A percentile compares a stretch with the other conserved stretches of the same genome.
phyloP scores from a whole-genome alignment of 2,888 invertebrate species.

The Eupithecia insigniata region DNA sequence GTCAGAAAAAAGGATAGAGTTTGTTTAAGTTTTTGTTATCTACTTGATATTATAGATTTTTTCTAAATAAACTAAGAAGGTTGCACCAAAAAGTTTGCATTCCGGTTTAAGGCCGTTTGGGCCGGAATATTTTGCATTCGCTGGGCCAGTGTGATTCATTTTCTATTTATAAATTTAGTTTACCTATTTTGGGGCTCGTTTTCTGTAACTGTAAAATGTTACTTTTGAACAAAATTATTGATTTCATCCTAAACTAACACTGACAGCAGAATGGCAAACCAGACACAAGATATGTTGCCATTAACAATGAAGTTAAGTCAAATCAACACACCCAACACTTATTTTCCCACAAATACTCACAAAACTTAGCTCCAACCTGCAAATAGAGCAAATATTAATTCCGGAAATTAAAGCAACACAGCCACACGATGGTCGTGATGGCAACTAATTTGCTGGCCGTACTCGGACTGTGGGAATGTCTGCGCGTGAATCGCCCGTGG shows the following conservation, averaged over 20 bases:
- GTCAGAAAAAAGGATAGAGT: conserved; percentile 47
- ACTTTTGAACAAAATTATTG: not conserved
- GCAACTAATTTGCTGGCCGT: conserved; percentile 61
- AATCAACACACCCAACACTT: not conserved
- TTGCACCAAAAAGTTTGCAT: too few species aligned
- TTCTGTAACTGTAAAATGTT: too few species aligned
- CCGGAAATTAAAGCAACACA: conserved; percentile 24
- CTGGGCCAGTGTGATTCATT: too few species aligned
- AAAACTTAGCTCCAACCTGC: conserved; percentile 5
- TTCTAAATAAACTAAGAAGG: not conserved
- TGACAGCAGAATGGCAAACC: not conserved
- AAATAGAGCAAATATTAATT: conserved; percentile 22
- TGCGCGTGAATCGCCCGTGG: conserved; percentile 84
- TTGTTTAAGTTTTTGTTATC: not conserved
- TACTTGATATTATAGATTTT: not conserved
- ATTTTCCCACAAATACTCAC: conserved; percentile 1
- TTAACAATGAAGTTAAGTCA: not conserved
- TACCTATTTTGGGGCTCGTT: too few species aligned
- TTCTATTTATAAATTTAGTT: too few species aligned
- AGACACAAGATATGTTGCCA: not conserved
- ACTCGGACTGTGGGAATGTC: conserved; percentile 81
- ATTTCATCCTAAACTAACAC: too few species aligned
- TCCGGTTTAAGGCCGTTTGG: too few species aligned
- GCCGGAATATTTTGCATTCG: too few species aligned
- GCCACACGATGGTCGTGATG: conserved; percentile 29